Evolutionary conservation across 2,113 vertebrate genomes (phyloP).

Genomic region (Pachycephala philippinensis): DNA sequence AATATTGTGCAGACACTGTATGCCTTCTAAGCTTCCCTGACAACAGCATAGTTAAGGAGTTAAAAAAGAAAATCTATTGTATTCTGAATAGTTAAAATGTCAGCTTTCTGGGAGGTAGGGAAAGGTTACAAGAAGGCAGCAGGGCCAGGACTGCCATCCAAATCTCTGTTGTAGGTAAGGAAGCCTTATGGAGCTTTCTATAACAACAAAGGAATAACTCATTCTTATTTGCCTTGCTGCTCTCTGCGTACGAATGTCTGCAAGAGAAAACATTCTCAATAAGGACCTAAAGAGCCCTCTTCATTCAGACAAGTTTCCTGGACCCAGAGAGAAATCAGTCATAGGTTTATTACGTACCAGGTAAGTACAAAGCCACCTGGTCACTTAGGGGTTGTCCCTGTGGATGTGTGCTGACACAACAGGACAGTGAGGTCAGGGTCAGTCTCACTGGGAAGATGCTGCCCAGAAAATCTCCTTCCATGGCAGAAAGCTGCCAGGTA

Average conservation of each 20-base stretch:
- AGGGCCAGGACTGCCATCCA: not conserved
- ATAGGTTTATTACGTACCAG: fast-evolving
- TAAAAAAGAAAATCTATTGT: not conserved
- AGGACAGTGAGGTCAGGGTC: fast-evolving
- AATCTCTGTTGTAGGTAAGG: not conserved
- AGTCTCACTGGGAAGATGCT: not conserved
- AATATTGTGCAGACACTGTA: not conserved
- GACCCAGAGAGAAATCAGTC: not conserved
- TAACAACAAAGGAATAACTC: not conserved
- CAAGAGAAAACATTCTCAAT: fast-evolving
- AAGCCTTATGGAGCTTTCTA: not conserved
- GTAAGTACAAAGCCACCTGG: not conserved
- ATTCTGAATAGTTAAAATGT: not conserved
- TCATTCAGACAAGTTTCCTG: not conserved
- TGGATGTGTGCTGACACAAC: fast-evolving
- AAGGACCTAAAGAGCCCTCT: not conserved
- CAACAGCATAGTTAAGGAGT: not conserved
- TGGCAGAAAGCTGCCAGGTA: not conserved
- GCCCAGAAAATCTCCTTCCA: not conserved
- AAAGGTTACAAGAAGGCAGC: not conserved
- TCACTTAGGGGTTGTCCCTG: not conserved
- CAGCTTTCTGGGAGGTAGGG: not conserved
- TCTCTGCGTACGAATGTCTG: not conserved
- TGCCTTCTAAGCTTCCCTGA: not conserved
- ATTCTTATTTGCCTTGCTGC: not conserved